Conservation (phyloP, 2,888 invertebrate genomes). For the Tetragnatha montana region DNA sequence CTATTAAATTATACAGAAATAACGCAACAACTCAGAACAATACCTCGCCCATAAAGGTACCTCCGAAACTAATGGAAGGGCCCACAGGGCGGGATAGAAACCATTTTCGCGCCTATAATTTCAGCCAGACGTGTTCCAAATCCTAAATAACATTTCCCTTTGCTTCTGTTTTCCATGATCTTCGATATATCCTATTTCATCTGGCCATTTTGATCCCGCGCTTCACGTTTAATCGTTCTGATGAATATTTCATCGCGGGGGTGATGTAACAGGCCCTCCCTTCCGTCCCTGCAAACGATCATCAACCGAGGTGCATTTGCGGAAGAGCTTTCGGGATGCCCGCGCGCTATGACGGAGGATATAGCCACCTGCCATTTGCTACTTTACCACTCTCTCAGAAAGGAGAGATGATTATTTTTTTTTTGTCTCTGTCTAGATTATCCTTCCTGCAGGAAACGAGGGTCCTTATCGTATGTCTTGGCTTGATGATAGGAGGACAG, state of each 20-base stretch:
- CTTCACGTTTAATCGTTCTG: conserved; percentile 36
- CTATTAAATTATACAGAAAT: too few relatives aligned
- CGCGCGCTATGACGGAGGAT: conserved; percentile 30
- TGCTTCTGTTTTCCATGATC: conserved; percentile 35
- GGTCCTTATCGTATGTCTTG: background rate
- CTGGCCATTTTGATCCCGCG: conserved; percentile 8
- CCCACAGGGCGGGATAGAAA: background rate
- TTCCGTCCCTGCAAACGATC: conserved; percentile 46
- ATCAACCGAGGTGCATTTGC: conserved; percentile 33
- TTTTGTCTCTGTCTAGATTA: background rate
- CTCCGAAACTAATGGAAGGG: too few relatives aligned
- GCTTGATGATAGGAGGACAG: background rate
- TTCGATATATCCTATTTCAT: conserved; percentile 13
- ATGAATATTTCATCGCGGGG: conserved; percentile 58
- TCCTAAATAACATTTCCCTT: conserved; percentile 31
- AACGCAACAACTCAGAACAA: too few relatives aligned
- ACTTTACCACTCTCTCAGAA: background rate
- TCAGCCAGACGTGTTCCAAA: conserved; percentile 24
- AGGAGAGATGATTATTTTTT: background rate
- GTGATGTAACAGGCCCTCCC: conserved; percentile 29
- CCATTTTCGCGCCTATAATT: conserved; percentile 9
- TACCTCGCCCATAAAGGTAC: too few relatives aligned
- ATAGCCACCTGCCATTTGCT: conserved; percentile 34
- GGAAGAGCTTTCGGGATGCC: background rate
- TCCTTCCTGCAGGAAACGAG: background rate